These are phyloP conservation scores for Himantopus leucocephalus DNA, from an alignment of 2,113 vertebrate species.

Conservation along the genomic window DNA sequence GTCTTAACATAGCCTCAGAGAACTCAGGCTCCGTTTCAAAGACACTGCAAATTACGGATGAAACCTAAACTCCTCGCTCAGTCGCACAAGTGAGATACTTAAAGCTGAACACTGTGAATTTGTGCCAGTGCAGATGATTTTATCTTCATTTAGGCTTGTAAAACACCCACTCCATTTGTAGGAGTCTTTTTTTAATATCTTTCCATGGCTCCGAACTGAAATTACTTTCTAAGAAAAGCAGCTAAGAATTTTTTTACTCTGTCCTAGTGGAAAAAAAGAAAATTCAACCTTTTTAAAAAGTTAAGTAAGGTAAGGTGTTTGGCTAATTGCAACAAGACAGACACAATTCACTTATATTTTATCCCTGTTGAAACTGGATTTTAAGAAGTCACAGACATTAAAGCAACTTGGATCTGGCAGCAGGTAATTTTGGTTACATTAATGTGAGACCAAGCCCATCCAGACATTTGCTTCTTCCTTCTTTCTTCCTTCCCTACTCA, in stretches of 20 bases:
- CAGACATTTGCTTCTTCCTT: background rate
- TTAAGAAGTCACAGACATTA: background rate
- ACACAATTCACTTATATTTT: background rate
- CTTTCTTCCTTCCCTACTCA: background rate
- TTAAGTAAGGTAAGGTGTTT: background rate
- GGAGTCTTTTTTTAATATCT: background rate
- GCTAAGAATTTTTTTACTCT: background rate
- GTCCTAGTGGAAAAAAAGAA: background rate
- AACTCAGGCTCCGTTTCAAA: background rate
- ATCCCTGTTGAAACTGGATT: background rate
- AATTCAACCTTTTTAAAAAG: background rate
- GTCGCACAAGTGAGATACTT: background rate
- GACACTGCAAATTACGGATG: background rate
- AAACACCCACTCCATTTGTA: background rate
- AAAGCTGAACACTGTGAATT: background rate
- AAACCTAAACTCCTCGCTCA: background rate
- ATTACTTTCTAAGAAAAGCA: slow-evolving; percentile 45
- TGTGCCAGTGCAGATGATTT: background rate
- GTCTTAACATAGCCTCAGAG: background rate
- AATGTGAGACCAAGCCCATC: background rate
- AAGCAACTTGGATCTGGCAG: background rate
- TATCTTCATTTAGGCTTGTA: background rate
- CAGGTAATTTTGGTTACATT: background rate
- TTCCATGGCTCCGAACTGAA: slow-evolving; percentile 8
- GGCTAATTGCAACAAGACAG: background rate